Percentiles rank a stretch among this genome's conserved stretches.
Evolutionary conservation across 2,888 invertebrate genomes (phyloP).

Genomic region (Choreutis nemorana): DNA sequence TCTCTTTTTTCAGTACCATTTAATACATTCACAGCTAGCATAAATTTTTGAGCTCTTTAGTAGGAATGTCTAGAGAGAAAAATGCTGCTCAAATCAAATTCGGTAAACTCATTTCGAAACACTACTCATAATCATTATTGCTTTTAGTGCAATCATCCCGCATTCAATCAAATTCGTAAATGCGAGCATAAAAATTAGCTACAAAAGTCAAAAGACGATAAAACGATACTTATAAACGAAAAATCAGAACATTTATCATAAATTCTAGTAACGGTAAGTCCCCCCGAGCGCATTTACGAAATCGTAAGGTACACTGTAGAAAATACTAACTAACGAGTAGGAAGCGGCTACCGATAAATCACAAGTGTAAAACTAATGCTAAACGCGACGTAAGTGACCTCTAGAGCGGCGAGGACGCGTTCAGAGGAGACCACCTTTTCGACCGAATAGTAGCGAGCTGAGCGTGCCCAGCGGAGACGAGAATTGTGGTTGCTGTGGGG

Average conservation of each 20-base stretch:
- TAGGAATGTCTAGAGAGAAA: conserved; percentile 31
- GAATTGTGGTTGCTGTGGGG: conserved; percentile 25
- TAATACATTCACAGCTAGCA: conserved; percentile 5
- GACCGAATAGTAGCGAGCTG: conserved; percentile 81
- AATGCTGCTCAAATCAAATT: conserved; percentile 19
- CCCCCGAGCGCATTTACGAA: background rate
- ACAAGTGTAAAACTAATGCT: conserved; percentile 21
- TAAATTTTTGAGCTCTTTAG: conserved; percentile 18
- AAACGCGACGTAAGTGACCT: conserved; percentile 9
- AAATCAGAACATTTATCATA: conserved; percentile 28
- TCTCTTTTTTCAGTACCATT: conserved; percentile 13
- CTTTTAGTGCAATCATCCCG: conserved; percentile 10
- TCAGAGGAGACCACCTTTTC: conserved; percentile 82
- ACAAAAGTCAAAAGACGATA: conserved; percentile 44
- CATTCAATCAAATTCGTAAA: conserved; percentile 39
- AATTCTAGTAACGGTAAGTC: too few relatives aligned
- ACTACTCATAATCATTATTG: conserved; percentile 10
- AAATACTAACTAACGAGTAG: conserved; percentile 13
- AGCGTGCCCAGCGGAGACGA: conserved; percentile 73
- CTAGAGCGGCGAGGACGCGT: conserved; percentile 4
- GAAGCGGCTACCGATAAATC: conserved; percentile 23
- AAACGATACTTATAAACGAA: conserved; percentile 22
- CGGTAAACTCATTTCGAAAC: conserved; percentile 13
- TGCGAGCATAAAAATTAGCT: conserved; percentile 33
- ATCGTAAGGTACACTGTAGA: conserved; percentile 19